Conservation (phyloP, 2,113 vertebrate genomes). For the Clarias gariepinus region DNA sequence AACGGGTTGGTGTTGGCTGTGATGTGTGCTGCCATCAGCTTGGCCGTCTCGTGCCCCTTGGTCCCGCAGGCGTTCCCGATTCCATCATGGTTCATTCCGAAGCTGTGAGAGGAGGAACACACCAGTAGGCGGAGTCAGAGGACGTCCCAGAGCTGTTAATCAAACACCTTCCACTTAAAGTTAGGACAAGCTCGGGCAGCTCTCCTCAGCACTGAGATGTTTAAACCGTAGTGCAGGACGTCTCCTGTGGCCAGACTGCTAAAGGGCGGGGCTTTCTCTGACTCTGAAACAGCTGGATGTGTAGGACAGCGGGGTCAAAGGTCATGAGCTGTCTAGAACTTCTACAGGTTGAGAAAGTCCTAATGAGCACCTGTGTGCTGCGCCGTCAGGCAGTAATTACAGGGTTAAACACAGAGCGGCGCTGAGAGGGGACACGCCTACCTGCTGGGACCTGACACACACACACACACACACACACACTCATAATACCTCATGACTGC, state of each 20-base stretch:
- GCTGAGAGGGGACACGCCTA: constrained; percentile 4
- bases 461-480: not conserved
- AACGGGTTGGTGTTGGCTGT: constrained; percentile 99
- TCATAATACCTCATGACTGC: not conserved
- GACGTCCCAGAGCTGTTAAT: constrained; percentile 4
- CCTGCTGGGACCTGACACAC: constrained; percentile 14
- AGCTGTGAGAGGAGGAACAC: constrained; percentile 76
- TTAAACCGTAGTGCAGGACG: constrained; percentile 24
- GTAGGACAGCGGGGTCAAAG: constrained; percentile 64
- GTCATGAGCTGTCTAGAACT: constrained; percentile 73
- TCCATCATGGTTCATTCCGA: constrained; percentile 99
- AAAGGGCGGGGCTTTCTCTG: constrained; percentile 55
- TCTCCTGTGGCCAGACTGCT: constrained; percentile 54
- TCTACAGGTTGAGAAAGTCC: constrained; percentile 65
- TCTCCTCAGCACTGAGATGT: not conserved
- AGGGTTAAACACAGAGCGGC: constrained; percentile 66
- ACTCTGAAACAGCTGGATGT: constrained; percentile 75
- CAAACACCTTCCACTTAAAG: not conserved
- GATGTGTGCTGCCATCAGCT: constrained; percentile 98
- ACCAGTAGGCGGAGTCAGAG: constrained; percentile 32
- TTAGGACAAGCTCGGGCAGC: constrained; percentile 42
- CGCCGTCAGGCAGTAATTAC: constrained; percentile 70
- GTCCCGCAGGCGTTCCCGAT: constrained; percentile 98
- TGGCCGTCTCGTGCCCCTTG: constrained; percentile 97
- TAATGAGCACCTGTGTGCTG: constrained; percentile 74